Evolutionary conservation across 2,888 invertebrate genomes (phyloP).

Genomic region (Megastigmus dorsalis): DNA sequence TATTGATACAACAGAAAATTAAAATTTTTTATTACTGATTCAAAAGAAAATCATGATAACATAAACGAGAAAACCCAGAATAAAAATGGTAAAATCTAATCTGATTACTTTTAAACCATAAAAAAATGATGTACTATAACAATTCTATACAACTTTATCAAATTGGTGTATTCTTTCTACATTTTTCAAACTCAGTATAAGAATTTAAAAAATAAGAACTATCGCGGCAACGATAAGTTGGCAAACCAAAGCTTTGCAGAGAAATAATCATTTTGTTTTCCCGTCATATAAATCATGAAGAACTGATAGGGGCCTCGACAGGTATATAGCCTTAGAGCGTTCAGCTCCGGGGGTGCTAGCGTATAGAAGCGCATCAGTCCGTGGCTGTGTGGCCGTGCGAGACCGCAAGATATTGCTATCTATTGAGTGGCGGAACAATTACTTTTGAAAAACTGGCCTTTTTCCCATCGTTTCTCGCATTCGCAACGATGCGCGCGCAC

Average conservation of each 20-base stretch:
- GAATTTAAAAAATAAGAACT: not conserved
- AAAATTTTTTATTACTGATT: too few relatives aligned
- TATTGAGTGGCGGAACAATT: conserved; percentile 56
- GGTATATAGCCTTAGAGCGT: not conserved
- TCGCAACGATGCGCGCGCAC: not conserved
- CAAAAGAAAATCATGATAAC: too few relatives aligned
- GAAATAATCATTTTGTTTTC: not conserved
- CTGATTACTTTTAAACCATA: too few relatives aligned
- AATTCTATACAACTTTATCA: too few relatives aligned
- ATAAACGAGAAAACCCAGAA: too few relatives aligned
- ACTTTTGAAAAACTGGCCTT: conserved; percentile 51
- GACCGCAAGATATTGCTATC: conserved; percentile 58
- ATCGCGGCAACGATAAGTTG: not conserved
- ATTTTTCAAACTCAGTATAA: not conserved
- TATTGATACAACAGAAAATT: too few relatives aligned
- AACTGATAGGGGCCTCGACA: not conserved
- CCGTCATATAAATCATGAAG: not conserved
- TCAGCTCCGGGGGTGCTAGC: not conserved
- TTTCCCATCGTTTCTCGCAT: conserved; percentile 35
- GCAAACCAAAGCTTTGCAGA: not conserved
- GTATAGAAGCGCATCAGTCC: not conserved
- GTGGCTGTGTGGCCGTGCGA: not conserved
- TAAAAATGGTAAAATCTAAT: too few relatives aligned
- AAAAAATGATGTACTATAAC: too few relatives aligned
- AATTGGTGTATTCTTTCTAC: not conserved